phyloP scores from a whole-genome alignment of 2,113 vertebrate species.

The Cavia porcellus region DNA sequence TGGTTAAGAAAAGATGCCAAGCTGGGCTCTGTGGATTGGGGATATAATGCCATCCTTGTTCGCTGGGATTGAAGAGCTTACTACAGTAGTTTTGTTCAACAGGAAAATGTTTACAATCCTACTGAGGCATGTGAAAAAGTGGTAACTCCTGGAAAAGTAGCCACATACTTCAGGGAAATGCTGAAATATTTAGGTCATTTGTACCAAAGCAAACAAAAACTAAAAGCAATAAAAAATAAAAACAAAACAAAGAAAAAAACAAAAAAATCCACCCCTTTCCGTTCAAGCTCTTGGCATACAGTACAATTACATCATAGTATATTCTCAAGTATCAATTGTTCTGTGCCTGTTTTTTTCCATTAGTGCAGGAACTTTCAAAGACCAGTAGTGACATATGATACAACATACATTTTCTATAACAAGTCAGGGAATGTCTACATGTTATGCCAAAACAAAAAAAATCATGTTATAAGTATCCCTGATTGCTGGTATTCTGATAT shows the following conservation, averaged over 20 bases:
- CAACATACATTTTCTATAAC: neutral
- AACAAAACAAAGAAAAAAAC: neutral
- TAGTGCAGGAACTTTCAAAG: neutral
- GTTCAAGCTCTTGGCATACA: neutral
- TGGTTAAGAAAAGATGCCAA: constrained; percentile 42
- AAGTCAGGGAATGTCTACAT: neutral
- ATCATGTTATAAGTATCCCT: neutral
- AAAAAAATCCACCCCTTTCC: neutral
- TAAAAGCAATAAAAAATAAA: neutral
- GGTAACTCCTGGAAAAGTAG: neutral
- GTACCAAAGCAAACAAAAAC: constrained; percentile 39
- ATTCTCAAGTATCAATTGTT: neutral
- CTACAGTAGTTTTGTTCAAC: neutral
- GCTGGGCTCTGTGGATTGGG: neutral
- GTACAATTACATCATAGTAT: neutral
- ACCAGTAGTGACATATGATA: neutral
- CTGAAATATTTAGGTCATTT: constrained; percentile 30
- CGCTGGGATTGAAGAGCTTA: neutral
- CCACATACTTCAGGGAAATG: neutral
- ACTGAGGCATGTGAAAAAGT: neutral
- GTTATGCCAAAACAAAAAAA: neutral
- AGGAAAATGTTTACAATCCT: neutral
- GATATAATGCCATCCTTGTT: constrained; percentile 3
- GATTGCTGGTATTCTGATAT: neutral
- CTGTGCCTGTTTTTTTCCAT: neutral